Conservation (phyloP, 2,113 vertebrate genomes). For the Haplochromis vanheusdeni region DNA sequence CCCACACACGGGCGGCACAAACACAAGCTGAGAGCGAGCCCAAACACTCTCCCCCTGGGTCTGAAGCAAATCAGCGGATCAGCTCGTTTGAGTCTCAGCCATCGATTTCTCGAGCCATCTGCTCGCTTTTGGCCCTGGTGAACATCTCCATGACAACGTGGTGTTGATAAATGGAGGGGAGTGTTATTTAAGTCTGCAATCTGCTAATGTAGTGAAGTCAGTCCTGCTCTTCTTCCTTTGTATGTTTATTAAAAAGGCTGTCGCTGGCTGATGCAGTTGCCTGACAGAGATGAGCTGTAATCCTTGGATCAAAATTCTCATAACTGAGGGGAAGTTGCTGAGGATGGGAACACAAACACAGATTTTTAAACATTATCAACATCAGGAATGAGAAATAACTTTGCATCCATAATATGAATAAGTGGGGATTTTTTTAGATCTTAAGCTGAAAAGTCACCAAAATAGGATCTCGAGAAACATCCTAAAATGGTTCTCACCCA, state of each 20-base stretch:
- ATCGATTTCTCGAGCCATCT: conserved; percentile 61
- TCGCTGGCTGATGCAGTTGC: not conserved
- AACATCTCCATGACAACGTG: conserved; percentile 55
- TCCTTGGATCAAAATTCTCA: conserved; percentile 18
- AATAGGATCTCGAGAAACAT: not conserved
- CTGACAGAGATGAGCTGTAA: not conserved
- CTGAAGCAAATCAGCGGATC: conserved; percentile 25
- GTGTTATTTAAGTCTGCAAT: conserved; percentile 46
- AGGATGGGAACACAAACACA: not conserved
- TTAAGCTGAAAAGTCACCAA: not conserved
- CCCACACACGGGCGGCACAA: not conserved
- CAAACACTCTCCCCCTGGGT: conserved; percentile 10
- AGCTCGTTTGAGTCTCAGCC: conserved; percentile 38
- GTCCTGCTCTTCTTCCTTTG: not conserved
- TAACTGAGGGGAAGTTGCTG: not conserved
- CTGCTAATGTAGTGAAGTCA: conserved; percentile 20
- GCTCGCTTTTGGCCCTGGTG: conserved; percentile 31
- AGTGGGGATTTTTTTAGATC: not conserved
- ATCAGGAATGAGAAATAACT: not conserved
- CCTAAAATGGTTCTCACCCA: not conserved
- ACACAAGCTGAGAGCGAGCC: not conserved
- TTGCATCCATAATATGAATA: not conserved
- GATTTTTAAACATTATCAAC: not conserved
- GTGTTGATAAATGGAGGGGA: conserved; percentile 32
- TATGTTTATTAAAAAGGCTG: not conserved